These are phyloP conservation scores for Novumbra hubbsi DNA, from an alignment of 2,797 vertebrate genomes.

Conservation along the genomic window DNA sequence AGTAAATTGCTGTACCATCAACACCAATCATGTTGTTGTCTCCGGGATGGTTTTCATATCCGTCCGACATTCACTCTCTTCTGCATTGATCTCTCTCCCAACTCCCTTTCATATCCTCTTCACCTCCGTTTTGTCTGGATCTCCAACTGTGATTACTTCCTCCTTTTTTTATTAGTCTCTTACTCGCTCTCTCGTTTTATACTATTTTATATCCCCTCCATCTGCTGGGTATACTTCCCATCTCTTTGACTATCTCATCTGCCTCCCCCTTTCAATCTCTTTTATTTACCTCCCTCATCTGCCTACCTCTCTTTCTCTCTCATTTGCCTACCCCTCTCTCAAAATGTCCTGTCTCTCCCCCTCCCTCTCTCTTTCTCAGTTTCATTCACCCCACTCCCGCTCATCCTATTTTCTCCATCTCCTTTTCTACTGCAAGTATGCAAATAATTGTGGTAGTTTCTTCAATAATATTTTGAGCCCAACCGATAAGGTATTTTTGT, in stretches of 20 bases:
- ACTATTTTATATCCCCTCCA: background rate
- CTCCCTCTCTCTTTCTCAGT: background rate
- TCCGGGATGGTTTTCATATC: background rate
- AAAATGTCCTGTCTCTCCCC: background rate
- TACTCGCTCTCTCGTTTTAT: background rate
- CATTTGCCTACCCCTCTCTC: background rate
- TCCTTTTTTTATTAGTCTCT: background rate
- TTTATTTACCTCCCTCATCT: background rate
- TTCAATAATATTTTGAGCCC: background rate
- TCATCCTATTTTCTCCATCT: background rate
- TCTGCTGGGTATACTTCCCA: background rate
- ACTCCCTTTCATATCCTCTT: background rate
- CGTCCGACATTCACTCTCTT: background rate
- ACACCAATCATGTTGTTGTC: conserved; percentile 2
- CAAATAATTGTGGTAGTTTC: no score
- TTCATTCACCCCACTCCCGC: background rate
- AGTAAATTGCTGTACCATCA: conserved; percentile 1
- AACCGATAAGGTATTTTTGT: background rate
- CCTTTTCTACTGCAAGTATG: background rate
- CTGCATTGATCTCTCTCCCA: background rate
- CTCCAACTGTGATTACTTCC: background rate
- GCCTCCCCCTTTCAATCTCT: background rate
- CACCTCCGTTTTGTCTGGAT: background rate
- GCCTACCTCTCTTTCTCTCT: background rate
- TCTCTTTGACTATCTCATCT: background rate